A percentile compares a stretch with the other conserved stretches of the same genome.
Evolutionary conservation across 2,888 invertebrate genomes (phyloP).

Genomic region (Parnassius apollo): DNA sequence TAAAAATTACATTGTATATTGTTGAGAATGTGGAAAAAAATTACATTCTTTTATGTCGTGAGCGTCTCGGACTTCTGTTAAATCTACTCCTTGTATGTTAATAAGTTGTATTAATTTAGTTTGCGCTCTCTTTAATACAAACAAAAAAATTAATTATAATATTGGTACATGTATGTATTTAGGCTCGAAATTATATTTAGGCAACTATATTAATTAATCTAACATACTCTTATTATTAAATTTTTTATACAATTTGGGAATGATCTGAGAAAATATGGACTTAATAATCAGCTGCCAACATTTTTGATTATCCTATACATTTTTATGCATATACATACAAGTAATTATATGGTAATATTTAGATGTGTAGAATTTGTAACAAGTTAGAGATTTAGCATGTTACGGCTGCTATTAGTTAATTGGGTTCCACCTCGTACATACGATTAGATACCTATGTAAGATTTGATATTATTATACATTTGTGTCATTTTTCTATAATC

Average conservation of each 20-base stretch:
- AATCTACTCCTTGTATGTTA: conserved; percentile 55
- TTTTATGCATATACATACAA: conserved; percentile 73
- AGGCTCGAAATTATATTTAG: conserved; percentile 37
- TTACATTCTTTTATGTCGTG: conserved; percentile 62
- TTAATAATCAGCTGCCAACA: conserved; percentile 63
- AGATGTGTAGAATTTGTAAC: conserved; percentile 71
- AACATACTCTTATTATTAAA: conserved; percentile 10
- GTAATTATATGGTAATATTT: conserved; percentile 65
- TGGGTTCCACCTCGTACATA: conserved; percentile 64
- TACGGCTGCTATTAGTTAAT: conserved; percentile 55
- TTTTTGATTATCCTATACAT: conserved; percentile 73
- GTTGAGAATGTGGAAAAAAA: conserved; percentile 59
- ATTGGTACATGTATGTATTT: conserved; percentile 36
- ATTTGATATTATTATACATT: conserved; percentile 75
- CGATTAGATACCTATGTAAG: conserved; percentile 51
- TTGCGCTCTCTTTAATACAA: conserved; percentile 62
- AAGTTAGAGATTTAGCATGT: conserved; percentile 53
- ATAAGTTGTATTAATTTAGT: conserved; percentile 75
- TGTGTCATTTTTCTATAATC: conserved; percentile 63
- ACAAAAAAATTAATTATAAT: conserved; percentile 43
- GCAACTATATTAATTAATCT: conserved; percentile 26
- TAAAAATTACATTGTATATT: conserved; percentile 68
- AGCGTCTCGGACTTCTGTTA: conserved; percentile 51
- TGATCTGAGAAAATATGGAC: conserved; percentile 30
- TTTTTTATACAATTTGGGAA: conserved; percentile 8